Percentiles rank a stretch among this genome's conserved stretches.
These are phyloP conservation scores for Meteorus colon DNA, from an alignment of 2,888 invertebrate genomes.

Conservation along the genomic window DNA sequence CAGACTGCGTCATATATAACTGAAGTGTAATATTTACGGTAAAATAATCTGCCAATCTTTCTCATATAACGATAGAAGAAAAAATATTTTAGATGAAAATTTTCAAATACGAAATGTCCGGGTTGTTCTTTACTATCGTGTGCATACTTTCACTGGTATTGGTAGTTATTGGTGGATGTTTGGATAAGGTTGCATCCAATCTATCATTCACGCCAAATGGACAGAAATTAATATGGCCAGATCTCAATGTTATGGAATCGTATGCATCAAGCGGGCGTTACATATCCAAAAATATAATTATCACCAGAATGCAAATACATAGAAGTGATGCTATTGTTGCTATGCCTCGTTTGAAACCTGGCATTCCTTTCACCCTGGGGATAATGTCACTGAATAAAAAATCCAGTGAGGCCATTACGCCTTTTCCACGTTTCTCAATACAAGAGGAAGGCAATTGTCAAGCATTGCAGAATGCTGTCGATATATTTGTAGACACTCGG, in stretches of 20 bases:
- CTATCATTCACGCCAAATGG: slow-evolving; percentile 59
- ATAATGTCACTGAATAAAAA: slow-evolving; percentile 73
- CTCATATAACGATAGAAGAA: too few relatives aligned
- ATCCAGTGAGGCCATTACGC: slow-evolving; percentile 77
- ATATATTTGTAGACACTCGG: slow-evolving; percentile 78
- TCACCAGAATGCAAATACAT: slow-evolving; percentile 77
- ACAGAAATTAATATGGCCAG: slow-evolving; percentile 72
- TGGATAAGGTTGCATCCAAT: slow-evolving; percentile 58
- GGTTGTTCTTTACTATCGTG: slow-evolving; percentile 49
- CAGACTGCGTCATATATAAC: too few relatives aligned
- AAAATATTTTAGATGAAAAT: neutral
- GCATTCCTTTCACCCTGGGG: slow-evolving; percentile 81
- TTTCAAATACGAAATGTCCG: slow-evolving; percentile 54
- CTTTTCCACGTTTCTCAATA: slow-evolving; percentile 80
- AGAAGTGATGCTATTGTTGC: slow-evolving; percentile 76
- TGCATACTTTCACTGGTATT: slow-evolving; percentile 48
- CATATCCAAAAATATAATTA: slow-evolving; percentile 77
- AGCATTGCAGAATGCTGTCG: slow-evolving; percentile 83
- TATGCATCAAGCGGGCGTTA: slow-evolving; percentile 77
- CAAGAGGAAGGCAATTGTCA: slow-evolving; percentile 82
- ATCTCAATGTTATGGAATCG: slow-evolving; percentile 75
- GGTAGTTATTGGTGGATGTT: slow-evolving; percentile 36
- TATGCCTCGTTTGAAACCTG: slow-evolving; percentile 78
- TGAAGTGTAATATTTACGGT: too few relatives aligned
- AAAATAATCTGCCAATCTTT: too few relatives aligned